phyloP scores from a whole-genome alignment of 2,113 vertebrate genomes.

The Embiotoca jacksoni region DNA sequence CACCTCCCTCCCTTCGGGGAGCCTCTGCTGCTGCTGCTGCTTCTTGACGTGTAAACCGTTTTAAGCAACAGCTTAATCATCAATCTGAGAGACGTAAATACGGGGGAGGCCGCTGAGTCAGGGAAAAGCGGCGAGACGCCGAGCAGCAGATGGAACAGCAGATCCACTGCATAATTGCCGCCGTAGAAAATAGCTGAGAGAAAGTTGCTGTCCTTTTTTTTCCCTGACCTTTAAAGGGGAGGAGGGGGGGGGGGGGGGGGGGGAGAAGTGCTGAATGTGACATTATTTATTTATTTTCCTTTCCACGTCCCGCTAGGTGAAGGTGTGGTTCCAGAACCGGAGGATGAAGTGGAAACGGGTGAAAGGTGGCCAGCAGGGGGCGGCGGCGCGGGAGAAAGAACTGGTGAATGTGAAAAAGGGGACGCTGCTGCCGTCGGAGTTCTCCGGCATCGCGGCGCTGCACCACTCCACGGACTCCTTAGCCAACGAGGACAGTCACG shows the following conservation, averaged over 20 bases:
- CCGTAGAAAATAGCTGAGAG: conserved; percentile 76
- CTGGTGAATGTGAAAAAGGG: conserved; percentile 98
- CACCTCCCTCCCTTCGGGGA: conserved; percentile 42
- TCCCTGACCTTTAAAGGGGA: no score
- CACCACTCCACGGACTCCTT: conserved; percentile 94
- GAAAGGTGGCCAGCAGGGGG: conserved; percentile 98
- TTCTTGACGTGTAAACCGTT: conserved; percentile 75
- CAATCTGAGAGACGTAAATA: conserved; percentile 87
- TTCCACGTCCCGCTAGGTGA: conserved; percentile 86
- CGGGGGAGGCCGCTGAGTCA: conserved; percentile 82
- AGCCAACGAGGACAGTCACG: conserved; percentile 95
- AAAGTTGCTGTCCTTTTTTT: neutral
- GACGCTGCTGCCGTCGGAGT: conserved; percentile 94
- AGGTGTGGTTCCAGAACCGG: conserved; percentile 99
- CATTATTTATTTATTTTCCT: conserved; percentile 13
- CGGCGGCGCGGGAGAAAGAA: conserved; percentile 95
- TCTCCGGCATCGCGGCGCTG: conserved; percentile 91
- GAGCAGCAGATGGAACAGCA: conserved; percentile 83
- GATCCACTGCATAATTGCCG: conserved; percentile 70
- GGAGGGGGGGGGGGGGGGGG: no score
- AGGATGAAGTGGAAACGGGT: conserved; percentile 99
- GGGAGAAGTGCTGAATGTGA: neutral
- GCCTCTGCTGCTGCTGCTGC: conserved; percentile 51
- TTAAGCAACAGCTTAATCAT: conserved; percentile 87
- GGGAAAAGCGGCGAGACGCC: conserved; percentile 82